Evolutionary conservation across 2,113 vertebrate species (phyloP).

Genomic region (Platichthys flesus): DNA sequence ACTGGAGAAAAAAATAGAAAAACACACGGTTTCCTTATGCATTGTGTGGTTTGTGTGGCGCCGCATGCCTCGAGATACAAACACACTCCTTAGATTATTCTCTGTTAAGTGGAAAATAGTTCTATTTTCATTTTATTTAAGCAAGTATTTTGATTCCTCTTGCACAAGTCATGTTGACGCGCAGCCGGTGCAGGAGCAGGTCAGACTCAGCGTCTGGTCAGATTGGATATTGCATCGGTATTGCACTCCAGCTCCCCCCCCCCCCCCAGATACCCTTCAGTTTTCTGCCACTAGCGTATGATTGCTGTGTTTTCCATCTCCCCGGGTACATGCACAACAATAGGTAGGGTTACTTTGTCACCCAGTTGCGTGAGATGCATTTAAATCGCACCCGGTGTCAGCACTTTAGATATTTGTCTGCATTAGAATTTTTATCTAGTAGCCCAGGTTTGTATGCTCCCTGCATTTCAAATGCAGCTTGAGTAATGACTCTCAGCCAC

Average conservation of each 20-base stretch:
- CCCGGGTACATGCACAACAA: conserved; percentile 26
- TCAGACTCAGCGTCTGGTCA: conserved; percentile 29
- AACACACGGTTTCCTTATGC: conserved; percentile 47
- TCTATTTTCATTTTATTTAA: conserved; percentile 16
- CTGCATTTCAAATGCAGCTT: conserved; percentile 60
- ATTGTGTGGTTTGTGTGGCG: conserved; percentile 37
- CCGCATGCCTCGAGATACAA: conserved; percentile 53
- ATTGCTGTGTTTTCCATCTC: conserved; percentile 39
- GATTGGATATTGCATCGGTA: conserved; percentile 31
- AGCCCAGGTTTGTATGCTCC: conserved; percentile 48
- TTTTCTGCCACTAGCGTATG: conserved; percentile 19
- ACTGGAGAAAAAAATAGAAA: conserved; percentile 57
- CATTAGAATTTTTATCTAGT: conserved; percentile 52
- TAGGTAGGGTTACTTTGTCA: conserved; percentile 49
- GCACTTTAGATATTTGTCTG: conserved; percentile 62
- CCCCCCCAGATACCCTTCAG: conserved; percentile 22
- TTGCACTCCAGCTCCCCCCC: conserved; percentile 56
- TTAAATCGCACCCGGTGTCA: conserved; percentile 67
- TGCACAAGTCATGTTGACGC: background rate
- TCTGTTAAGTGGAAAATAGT: conserved; percentile 50
- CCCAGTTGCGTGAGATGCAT: conserved; percentile 60
- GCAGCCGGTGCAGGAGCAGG: background rate
- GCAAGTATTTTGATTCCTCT: conserved; percentile 19
- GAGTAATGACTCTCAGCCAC: conserved; percentile 54
- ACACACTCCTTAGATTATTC: conserved; percentile 59